Evolutionary conservation across 2,888 invertebrate genomes (phyloP).

Genomic region (Norana najaformis): DNA sequence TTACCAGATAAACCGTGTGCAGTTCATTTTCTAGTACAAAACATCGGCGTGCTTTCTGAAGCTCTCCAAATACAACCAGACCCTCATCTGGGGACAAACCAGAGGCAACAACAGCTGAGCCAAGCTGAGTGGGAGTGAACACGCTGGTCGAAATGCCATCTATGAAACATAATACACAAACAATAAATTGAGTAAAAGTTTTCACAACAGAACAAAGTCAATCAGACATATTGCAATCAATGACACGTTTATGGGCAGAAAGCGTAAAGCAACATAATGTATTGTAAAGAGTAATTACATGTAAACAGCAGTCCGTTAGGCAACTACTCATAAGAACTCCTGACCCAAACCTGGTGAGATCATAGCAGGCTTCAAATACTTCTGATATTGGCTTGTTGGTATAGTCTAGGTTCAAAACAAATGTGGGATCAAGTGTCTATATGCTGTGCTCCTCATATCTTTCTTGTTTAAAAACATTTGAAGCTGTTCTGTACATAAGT

Average conservation of each 20-base stretch:
- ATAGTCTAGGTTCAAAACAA: too few relatives aligned
- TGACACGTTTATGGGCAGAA: background rate
- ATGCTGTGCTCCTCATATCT: too few relatives aligned
- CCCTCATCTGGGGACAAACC: constrained; percentile 94
- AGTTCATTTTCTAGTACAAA: constrained; percentile 91
- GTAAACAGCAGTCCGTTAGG: too few relatives aligned
- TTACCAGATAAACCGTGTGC: constrained; percentile 88
- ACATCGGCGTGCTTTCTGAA: constrained; percentile 84
- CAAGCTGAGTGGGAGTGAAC: constrained; percentile 76
- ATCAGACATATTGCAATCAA: background rate
- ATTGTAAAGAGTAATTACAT: too few relatives aligned
- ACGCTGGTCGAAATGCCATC: background rate
- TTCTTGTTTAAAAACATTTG: too few relatives aligned
- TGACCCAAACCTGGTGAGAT: too few relatives aligned
- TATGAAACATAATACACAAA: background rate
- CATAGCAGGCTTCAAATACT: too few relatives aligned
- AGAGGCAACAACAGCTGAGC: constrained; percentile 87
- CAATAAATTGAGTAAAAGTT: background rate
- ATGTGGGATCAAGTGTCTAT: too few relatives aligned
- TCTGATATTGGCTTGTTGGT: too few relatives aligned
- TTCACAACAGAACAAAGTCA: background rate
- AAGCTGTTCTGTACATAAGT: too few relatives aligned
- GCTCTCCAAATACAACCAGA: constrained; percentile 80
- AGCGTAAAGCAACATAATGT: background rate
- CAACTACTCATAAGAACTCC: too few relatives aligned